Percentiles rank a stretch among this genome's conserved stretches.
phyloP scores from a whole-genome alignment of 2,113 vertebrate species.

The Oryzias javanicus region DNA sequence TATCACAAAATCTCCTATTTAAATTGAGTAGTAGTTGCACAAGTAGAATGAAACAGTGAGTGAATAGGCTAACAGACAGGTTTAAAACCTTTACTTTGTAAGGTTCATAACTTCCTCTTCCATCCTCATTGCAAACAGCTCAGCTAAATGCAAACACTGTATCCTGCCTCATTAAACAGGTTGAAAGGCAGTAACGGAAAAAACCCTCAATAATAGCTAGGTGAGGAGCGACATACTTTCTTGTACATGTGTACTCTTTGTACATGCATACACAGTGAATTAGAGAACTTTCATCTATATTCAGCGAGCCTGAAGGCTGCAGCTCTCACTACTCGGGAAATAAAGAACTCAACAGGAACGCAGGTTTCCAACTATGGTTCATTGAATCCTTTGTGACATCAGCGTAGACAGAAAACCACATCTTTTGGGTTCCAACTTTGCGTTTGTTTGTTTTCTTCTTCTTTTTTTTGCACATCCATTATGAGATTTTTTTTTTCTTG shows the following conservation, averaged over 20 bases:
- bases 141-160: constrained; percentile 34
- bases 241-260: constrained; percentile 33
- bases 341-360: constrained; percentile 18
- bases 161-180: constrained; percentile 21
- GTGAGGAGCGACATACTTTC: constrained; percentile 53
- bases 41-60: no score
- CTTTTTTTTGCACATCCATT: constrained; percentile 21
- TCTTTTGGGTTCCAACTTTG: constrained; percentile 17
- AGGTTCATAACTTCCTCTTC: constrained; percentile 26
- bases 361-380: constrained; percentile 7
- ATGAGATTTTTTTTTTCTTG: constrained; percentile 44
- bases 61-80: no score
- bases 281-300: constrained; percentile 34
- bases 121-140: constrained; percentile 32
- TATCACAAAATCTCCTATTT: no score
- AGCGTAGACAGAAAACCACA: constrained; percentile 1
- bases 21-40: no score
- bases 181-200: constrained; percentile 19
- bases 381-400: constrained; percentile 18
- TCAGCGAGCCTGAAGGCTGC: constrained; percentile 15
- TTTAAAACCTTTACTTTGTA: neutral
- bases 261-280: constrained; percentile 37
- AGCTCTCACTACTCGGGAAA: neutral
- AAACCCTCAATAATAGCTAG: constrained; percentile 37
- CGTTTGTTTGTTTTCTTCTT: constrained; percentile 36